Evolutionary conservation across 2,113 vertebrate genomes (phyloP), one percentile per base, ranked within the genome.

Genomic region (Procavia capensis): DNA sequence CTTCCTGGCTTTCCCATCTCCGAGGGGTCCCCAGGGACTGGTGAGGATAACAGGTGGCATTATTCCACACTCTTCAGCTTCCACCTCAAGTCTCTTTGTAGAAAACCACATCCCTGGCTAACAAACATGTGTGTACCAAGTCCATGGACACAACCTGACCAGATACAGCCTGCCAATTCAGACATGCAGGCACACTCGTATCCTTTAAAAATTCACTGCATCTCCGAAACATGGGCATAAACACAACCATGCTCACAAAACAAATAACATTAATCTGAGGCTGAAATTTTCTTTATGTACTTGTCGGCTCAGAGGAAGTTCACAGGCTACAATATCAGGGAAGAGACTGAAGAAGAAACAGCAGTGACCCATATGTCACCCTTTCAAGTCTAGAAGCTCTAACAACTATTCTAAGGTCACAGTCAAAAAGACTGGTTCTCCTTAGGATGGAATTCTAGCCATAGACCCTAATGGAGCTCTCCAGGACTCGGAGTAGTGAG

Each of bases 21-120:
- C 41, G n/a, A 39, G 34, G 8, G 11, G 17, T 64, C n/a, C 27
- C n/a, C 43, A 31, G 9, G n/a, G 5, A 66, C 31, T 85, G 8
- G 39, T 11, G 24, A 74, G 72, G 24, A 79, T 47, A 90, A 79
- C 9, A 89, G 54, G 5, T 22, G 39, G 9, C 85, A 85, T 59
- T 85, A 72, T 3, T 4, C 43, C 7, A 75, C 50, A 91, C 63
- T 64, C 61, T 95, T 54, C n/a, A 59, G 9, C 16, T 19, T 63
- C 85, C 16, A 54, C 19, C 19, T 27, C 54, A 29, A 78, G 8
- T 86, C 93, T 90, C 88, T 89, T 91, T 93, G 72, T 27, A 86
- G 79, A n/a, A 72, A 94, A 76, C 54, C 45, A 72, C 9, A 72
- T 72, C 6, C 68, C 61, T 24, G 14, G 29, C 50, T 81, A 91